Evolutionary conservation across 64 coral and sea anemone genomes (phyloP), one percentile per base, ranked within the genome.

Genomic region (Montipora capricornis): DNA sequence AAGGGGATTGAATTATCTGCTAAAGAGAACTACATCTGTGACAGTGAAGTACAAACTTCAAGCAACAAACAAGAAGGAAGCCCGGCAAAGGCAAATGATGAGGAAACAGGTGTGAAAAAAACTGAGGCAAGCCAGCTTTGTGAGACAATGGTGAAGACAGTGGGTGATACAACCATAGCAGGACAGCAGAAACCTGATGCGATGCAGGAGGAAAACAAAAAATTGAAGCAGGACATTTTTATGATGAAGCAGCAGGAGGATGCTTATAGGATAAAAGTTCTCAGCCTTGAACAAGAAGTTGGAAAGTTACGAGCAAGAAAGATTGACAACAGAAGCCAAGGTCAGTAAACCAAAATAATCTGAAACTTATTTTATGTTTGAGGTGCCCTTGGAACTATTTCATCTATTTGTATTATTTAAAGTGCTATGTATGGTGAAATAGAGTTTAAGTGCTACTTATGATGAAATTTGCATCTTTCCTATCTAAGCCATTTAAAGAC

Each of bases 251-350:
- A 64, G 60, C 93, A 97, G 73, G 88, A 91, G 58, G 77, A 76
- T 45, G 78, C 75, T 0, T 87, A 91, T 82, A 91, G 77, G 79
- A 89, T 93, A 19, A 97, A 92, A 70, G 81, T 95, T 47, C 87
- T 90, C 16, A 95, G 90, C 19, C 48, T 86, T n/a, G 89, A 95
- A 29, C 83, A 95, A 71, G 90, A 92, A 66, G 46, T 95, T 58
- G 87, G 73, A 89, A 76, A 76, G 84, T 81, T 86, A 37, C 59
- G 89, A 71, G 83, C 82, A 74, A 80, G 75, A 15, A 80, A 75
- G 20, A 91, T 71, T 17, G 87, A 89, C 15, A 92, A 57, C 37
- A 77, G n/a, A 29, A 59, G 85, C 55, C 83, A 91, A 87, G 88
- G 89, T 91, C 71, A 67, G 16, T 45, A 29, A 61, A 2, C 22